phyloP scores from a whole-genome alignment of 2,113 vertebrate genomes.

The Blennius ocellaris region DNA sequence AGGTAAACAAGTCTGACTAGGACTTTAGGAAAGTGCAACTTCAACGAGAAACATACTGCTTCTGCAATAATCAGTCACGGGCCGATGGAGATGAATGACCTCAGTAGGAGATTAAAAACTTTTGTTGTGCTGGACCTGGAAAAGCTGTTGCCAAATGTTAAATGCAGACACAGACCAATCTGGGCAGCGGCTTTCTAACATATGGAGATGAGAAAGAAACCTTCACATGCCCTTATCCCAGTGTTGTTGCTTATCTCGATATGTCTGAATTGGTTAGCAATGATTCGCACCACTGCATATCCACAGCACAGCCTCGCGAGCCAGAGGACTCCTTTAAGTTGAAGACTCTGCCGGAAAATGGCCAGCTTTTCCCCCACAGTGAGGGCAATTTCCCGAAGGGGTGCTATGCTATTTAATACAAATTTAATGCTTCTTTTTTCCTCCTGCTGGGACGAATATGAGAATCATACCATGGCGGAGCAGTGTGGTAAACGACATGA shows the following conservation, averaged over 20 bases:
- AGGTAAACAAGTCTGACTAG: too few relatives aligned
- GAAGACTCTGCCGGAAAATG: constrained; percentile 25
- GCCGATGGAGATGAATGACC: constrained; percentile 4
- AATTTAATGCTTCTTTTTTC: constrained; percentile 20
- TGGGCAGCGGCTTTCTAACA: background rate
- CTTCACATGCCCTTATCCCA: background rate
- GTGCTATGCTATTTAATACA: constrained; percentile 2
- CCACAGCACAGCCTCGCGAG: background rate
- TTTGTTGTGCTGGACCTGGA: background rate
- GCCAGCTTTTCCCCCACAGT: background rate
- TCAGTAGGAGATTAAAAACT: background rate
- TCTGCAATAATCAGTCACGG: background rate
- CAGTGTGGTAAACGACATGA: background rate
- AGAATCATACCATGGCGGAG: background rate
- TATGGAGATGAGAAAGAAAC: background rate
- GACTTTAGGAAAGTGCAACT: background rate
- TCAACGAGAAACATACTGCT: background rate
- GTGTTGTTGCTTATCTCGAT: background rate
- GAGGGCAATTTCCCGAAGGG: constrained; percentile 9
- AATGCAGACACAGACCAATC: background rate
- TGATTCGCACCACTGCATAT: background rate
- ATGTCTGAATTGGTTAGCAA: background rate
- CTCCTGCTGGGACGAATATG: constrained; percentile 11
- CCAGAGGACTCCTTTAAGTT: background rate
- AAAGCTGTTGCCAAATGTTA: background rate